These are phyloP conservation scores for Serinus canaria DNA, from an alignment of 2,113 vertebrate genomes.

Conservation along the genomic window DNA sequence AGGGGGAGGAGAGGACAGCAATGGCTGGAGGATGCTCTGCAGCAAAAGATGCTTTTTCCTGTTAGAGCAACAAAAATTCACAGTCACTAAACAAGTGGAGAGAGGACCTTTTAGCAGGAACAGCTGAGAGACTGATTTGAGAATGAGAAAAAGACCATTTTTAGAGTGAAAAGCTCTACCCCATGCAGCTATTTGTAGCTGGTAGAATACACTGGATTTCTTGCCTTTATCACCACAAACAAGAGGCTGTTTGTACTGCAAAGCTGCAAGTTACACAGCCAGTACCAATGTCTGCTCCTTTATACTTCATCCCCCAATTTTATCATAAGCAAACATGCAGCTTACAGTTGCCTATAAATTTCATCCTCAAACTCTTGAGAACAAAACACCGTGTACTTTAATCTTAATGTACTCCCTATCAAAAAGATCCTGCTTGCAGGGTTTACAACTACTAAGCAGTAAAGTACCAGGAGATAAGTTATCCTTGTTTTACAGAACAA, in stretches of 20 bases:
- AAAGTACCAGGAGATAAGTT: slow-evolving; percentile 33
- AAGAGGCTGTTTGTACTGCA: slow-evolving; percentile 52
- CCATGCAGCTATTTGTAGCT: slow-evolving; percentile 2
- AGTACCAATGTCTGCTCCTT: slow-evolving; percentile 42
- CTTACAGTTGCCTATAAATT: slow-evolving; percentile 56
- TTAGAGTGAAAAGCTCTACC: not conserved
- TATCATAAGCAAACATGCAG: slow-evolving; percentile 63
- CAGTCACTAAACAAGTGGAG: not conserved
- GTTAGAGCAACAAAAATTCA: not conserved
- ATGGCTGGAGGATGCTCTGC: not conserved
- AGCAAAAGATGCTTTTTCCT: not conserved
- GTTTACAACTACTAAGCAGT: slow-evolving; percentile 35
- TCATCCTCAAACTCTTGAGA: slow-evolving; percentile 58
- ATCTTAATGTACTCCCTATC: slow-evolving; percentile 52
- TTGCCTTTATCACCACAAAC: slow-evolving; percentile 53
- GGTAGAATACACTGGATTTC: slow-evolving; percentile 22
- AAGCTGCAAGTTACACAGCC: slow-evolving; percentile 29
- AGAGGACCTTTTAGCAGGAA: slow-evolving; percentile 7
- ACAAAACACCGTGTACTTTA: slow-evolving; percentile 50
- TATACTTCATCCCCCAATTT: slow-evolving; percentile 55
- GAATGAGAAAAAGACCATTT: slow-evolving; percentile 12
- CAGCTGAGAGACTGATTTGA: not conserved
- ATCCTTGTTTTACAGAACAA: slow-evolving; percentile 50
- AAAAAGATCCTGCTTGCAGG: slow-evolving; percentile 37
- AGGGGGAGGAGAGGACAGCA: not conserved